Base-by-base conservation (phyloP, 2,113 vertebrate genomes). In the Serinus canaria region DNA sequence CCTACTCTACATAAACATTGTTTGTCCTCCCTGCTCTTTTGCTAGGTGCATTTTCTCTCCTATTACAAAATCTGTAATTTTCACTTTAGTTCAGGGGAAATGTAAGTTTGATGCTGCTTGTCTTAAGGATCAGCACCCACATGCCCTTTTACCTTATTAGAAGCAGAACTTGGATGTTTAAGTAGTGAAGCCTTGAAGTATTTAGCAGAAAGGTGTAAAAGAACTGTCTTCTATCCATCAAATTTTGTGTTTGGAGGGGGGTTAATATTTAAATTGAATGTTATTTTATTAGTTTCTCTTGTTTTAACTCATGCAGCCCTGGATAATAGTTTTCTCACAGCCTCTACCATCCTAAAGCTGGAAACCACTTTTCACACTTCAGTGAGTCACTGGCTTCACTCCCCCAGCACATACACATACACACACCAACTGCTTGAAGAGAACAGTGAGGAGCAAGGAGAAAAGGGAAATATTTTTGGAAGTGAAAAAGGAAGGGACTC, bases 331-430 rank as follows among this genome's bases (percentile, higher is more conserved):
- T 96, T 95, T 82, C 70, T 94, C 16, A 30, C 53, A 96, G 64
- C 67, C 52, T 92, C 41, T 64, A 55, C 87, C 66, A 78, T 87
- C 62, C 56, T 87, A 84, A 73, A 62, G 74, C 92, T 93, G 85
- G 89, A 96, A 97, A 85, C 60, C 50, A 53, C 92, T 95, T 92
- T 95, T 89, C 68, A 92, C 64, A 78, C 84, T 95, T 89, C 82
- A 93, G n/a, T 96, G 95, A 96, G 87, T 96, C 96, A 97, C 70
- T 83, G 49, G 55, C 76, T 95, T 88, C 76, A 59, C 75, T 83
- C 85, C 83, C 63, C 68, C 95, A 89, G 63, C 43, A 66, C 79
- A 60, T 47, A 50, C 27, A 37, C 33, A 58, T 35, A 59, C n/a
- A 85, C 74, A 43, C 20, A 83, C 60, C 81, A 95, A 83, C 90